Evolutionary conservation across 2,113 vertebrate genomes (phyloP).

Genomic region (Hipposideros armiger): DNA sequence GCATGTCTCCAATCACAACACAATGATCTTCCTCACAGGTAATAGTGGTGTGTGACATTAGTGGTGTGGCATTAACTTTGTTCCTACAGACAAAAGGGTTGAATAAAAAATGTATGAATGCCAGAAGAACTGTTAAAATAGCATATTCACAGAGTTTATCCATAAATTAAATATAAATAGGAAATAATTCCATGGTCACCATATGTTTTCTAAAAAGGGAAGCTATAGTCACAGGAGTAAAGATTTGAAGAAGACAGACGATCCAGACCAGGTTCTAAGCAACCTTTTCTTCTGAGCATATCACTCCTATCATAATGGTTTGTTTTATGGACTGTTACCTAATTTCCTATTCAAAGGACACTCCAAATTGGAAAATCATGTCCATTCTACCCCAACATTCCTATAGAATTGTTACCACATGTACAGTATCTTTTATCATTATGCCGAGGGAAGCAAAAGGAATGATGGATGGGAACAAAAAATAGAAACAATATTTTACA

Average conservation of each 20-base stretch:
- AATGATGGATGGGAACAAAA: background rate
- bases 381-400: constrained; percentile 46
- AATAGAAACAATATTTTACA: background rate
- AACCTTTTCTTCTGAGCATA: background rate
- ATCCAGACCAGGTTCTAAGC: background rate
- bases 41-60: background rate
- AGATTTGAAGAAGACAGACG: constrained; percentile 49
- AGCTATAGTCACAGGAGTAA: background rate
- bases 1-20: background rate
- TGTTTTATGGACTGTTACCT: constrained; percentile 51
- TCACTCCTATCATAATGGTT: background rate
- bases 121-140: constrained; percentile 42
- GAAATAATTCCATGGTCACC: constrained; percentile 27
- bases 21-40: background rate
- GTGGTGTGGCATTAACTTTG: background rate
- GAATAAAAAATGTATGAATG: constrained; percentile 26
- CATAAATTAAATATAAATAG: constrained; percentile 48
- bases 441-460: constrained; percentile 41
- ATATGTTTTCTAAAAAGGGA: constrained; percentile 21
- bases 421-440: constrained; percentile 16
- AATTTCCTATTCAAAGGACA: constrained; percentile 55
- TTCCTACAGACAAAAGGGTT: background rate
- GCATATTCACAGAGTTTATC: background rate
- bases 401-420: constrained; percentile 65
- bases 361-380: constrained; percentile 58